Conservation (phyloP, 2,888 invertebrate species). For the Andricus curvator region DNA sequence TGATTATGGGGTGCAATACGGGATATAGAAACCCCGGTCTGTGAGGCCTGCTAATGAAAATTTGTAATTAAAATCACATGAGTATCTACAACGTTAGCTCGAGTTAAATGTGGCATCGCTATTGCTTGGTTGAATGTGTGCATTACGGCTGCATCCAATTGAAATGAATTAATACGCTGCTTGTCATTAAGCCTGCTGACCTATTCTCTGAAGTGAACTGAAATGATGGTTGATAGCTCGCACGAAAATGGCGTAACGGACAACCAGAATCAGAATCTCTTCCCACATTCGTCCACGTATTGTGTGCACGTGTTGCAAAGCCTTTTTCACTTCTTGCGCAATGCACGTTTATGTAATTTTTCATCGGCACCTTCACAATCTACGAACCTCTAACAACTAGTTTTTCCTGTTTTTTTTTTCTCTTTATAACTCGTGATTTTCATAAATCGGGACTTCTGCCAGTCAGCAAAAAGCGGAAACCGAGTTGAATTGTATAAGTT, state of each 20-base stretch:
- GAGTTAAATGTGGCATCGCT: constrained; percentile 33
- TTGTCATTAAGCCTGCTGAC: constrained; percentile 53
- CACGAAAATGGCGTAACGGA: constrained; percentile 39
- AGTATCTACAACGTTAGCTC: not conserved
- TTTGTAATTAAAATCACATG: not conserved
- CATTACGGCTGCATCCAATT: constrained; percentile 45
- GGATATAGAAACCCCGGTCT: too few relatives aligned
- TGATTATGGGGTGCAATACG: too few relatives aligned
- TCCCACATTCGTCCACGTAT: constrained; percentile 35
- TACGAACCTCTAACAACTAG: constrained; percentile 4
- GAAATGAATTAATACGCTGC: constrained; percentile 51
- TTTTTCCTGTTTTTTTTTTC: not conserved
- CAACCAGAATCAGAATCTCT: constrained; percentile 32
- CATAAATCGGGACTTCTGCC: not conserved
- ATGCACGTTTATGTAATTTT: constrained; percentile 32
- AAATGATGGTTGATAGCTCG: constrained; percentile 34
- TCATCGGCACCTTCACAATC: not conserved
- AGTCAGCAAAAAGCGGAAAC: not conserved
- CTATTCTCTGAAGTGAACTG: constrained; percentile 51
- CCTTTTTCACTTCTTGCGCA: constrained; percentile 29
- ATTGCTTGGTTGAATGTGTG: constrained; percentile 41
- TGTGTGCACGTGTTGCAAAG: constrained; percentile 33
- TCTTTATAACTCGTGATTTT: not conserved
- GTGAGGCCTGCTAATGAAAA: not conserved
- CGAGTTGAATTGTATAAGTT: not conserved